Conservation (phyloP, 2,797 vertebrate genomes). For the Tapera naevia region DNA sequence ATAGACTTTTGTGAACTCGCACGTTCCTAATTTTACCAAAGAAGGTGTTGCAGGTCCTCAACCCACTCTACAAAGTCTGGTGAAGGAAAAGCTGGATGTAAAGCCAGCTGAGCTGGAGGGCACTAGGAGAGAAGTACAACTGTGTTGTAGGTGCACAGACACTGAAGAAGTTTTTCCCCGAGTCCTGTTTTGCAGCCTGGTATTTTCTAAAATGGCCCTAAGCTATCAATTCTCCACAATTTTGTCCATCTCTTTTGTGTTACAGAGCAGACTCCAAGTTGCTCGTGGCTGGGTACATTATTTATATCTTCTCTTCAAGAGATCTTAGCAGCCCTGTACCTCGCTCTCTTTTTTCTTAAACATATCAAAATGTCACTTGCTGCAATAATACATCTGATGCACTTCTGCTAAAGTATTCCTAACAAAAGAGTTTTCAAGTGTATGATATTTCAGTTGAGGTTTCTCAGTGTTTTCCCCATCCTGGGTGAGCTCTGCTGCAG, state of each 20-base stretch:
- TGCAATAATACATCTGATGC: background rate
- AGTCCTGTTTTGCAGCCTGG: background rate
- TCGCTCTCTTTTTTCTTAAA: background rate
- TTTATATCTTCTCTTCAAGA: background rate
- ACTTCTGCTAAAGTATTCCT: background rate
- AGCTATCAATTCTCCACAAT: background rate
- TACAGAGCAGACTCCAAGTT: background rate
- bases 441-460: background rate
- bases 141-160: background rate
- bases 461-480: background rate
- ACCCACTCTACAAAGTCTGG: background rate
- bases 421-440: background rate
- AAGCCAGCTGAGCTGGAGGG: background rate
- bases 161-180: background rate
- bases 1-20: background rate
- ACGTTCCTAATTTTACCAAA: background rate
- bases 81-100: background rate
- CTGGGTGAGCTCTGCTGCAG: background rate
- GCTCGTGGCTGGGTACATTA: background rate
- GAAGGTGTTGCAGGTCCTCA: background rate
- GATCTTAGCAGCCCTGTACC: background rate
- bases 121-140: fast-evolving
- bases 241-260: background rate
- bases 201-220: background rate
- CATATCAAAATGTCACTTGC: background rate